A percentile compares a stretch with the other conserved stretches of the same genome.
Evolutionary conservation across 2,797 vertebrate genomes (phyloP).

Genomic region (Typhlichthys eigenmanni): DNA sequence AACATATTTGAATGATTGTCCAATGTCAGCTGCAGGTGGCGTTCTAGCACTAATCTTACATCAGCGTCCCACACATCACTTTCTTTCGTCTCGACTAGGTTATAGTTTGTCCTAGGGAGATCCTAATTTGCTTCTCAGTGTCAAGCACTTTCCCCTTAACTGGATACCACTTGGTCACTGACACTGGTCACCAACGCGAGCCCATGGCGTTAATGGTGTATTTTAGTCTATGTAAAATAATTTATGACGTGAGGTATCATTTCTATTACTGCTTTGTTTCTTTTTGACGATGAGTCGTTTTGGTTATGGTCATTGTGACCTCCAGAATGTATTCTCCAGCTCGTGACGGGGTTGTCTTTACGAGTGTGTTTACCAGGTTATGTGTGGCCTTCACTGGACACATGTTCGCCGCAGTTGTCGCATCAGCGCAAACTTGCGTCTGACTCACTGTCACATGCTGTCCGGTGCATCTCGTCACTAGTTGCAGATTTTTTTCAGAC

Average conservation of each 20-base stretch:
- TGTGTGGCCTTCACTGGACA: slow-evolving; percentile 36
- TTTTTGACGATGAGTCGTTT: slow-evolving; percentile 37
- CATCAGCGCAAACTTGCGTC: slow-evolving; percentile 34
- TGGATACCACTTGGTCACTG: slow-evolving; percentile 1
- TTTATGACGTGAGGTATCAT: background rate
- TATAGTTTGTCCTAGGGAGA: slow-evolving; percentile 37
- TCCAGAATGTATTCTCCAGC: slow-evolving; percentile 48
- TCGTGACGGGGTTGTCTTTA: slow-evolving; percentile 48
- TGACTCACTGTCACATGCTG: slow-evolving; percentile 59
- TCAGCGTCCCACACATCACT: slow-evolving; percentile 14
- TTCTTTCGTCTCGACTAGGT: slow-evolving; percentile 19
- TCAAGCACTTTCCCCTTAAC: slow-evolving; percentile 7
- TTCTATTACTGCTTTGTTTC: slow-evolving; percentile 13
- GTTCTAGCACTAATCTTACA: slow-evolving; percentile 28
- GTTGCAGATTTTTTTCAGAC: slow-evolving; percentile 1
- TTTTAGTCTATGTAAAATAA: too few relatives aligned
- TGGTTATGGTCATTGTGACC: slow-evolving; percentile 55
- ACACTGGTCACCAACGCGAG: too few relatives aligned
- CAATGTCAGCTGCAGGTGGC: slow-evolving; percentile 51
- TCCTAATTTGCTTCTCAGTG: background rate
- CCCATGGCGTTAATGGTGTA: too few relatives aligned
- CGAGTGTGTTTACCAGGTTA: slow-evolving; percentile 50
- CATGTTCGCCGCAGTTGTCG: slow-evolving; percentile 36
- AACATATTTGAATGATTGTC: background rate
- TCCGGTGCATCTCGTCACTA: slow-evolving; percentile 10